Conservation (phyloP, 2,888 invertebrate species). For the Cantharis flavilabris region DNA sequence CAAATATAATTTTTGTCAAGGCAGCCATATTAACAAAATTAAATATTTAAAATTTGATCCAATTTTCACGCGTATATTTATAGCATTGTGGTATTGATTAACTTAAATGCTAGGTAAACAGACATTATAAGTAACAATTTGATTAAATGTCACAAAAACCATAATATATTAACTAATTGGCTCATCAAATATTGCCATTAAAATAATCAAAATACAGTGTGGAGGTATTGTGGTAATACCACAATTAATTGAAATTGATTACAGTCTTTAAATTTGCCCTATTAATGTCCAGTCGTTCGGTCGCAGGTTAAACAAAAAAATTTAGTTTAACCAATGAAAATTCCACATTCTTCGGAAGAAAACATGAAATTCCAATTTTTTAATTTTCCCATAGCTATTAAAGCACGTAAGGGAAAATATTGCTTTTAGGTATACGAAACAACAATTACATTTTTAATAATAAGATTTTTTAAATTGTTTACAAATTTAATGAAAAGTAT, state of each 20-base stretch:
- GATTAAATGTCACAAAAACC: neutral
- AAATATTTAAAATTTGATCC: neutral
- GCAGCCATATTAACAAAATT: neutral
- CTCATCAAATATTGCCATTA: neutral
- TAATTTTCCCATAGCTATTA: too few species aligned
- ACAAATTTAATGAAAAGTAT: neutral
- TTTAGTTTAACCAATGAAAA: too few species aligned
- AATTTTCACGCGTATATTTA: neutral
- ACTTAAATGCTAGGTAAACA: neutral
- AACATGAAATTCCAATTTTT: too few species aligned
- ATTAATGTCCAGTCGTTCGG: too few species aligned
- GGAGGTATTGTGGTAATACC: too few species aligned
- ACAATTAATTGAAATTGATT: too few species aligned
- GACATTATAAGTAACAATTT: neutral
- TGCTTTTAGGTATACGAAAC: too few species aligned
- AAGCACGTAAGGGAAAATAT: too few species aligned
- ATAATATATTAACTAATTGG: neutral
- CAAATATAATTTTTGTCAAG: neutral
- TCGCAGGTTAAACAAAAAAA: too few species aligned
- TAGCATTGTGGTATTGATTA: neutral
- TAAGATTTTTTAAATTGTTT: neutral
- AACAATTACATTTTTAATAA: too few species aligned
- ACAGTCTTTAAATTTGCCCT: too few species aligned
- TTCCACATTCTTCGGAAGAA: too few species aligned
- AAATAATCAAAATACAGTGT: neutral